Evolutionary conservation across 2,113 vertebrate genomes (phyloP).

Genomic region (Todiramphus saurophagus): DNA sequence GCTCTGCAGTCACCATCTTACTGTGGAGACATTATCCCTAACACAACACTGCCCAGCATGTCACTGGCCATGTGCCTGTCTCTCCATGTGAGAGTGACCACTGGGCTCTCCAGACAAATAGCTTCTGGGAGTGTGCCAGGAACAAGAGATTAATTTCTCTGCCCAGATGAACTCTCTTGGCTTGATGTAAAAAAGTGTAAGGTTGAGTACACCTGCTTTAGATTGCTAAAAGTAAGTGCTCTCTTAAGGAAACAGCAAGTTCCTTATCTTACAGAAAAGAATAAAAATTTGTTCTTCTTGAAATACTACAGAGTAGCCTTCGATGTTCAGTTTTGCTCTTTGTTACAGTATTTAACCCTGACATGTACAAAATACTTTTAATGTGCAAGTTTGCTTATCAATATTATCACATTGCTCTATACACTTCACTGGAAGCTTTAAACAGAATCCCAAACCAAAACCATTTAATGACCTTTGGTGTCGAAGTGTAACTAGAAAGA

Average conservation of each 20-base stretch:
- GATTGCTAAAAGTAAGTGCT: not conserved
- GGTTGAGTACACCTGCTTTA: not conserved
- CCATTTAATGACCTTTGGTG: not conserved
- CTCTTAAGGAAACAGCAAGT: not conserved
- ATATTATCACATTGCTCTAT: not conserved
- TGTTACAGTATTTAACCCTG: not conserved
- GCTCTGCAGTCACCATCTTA: not conserved
- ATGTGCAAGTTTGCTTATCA: not conserved
- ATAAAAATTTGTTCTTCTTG: not conserved
- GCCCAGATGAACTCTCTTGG: not conserved
- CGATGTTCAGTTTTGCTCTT: not conserved
- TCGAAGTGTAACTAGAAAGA: not conserved
- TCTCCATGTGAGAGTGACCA: rapidly evolving
- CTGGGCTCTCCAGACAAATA: not conserved
- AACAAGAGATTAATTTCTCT: not conserved
- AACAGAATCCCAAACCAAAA: not conserved
- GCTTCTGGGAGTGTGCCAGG: not conserved
- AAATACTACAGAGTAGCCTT: not conserved
- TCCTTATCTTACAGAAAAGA: not conserved
- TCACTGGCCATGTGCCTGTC: not conserved
- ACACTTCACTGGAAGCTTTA: not conserved
- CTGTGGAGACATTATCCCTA: not conserved
- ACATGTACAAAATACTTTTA: not conserved
- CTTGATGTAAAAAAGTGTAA: not conserved
- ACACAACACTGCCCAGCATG: rapidly evolving